Base-by-base conservation (phyloP, 2,888 invertebrate genomes). In the Hypercompe scribonia region DNA sequence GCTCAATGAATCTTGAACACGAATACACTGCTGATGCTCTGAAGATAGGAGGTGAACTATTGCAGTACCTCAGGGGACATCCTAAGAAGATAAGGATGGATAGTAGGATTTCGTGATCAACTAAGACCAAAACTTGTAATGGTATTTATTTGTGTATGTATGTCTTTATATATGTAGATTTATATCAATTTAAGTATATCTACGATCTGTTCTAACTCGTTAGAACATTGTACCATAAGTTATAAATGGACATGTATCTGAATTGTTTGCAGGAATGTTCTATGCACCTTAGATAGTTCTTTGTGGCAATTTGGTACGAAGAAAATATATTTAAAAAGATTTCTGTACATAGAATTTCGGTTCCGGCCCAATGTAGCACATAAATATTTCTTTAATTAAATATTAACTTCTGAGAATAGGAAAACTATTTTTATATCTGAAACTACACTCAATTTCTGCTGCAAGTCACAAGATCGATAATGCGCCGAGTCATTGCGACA, bases 381-480 rank as follows among this genome's bases (percentile, higher is more conserved):
- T 11, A 54, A 58, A 28, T n/a, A 58, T 58, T 13, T 58, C 24
- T 28, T 11, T 58, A 11, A 28, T 58, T n/a, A 58, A 28, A n/a
- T n/a, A n/a, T 58, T 13, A 46, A 58, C 28, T n/a, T 13, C 28
- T 54, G 54, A 54, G 13, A n/a, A 39, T 39, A 39, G 31, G 28
- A 42, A 39, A 31, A 31, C 50, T 24, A 68, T 34, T 54, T 33
- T 34, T 36, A 31, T 18, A 33, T 13, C 18, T 31, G 31, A 61
- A 31, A 31, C 63, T 69, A 58, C 36, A 15, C n/a, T 31, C 21
- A 46, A 31, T 34, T 65, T 21, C n/a, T 58, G n/a, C 68, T 65
- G 67, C 68, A 39, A 39, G 50, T 64, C 65, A 34, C 65, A 70
- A 70, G 50, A 70, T 70, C 70, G 39, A 70, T 70, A 70, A 70